Base-by-base conservation (phyloP, 2,888 invertebrate genomes). In the Slavum lentiscoides region DNA sequence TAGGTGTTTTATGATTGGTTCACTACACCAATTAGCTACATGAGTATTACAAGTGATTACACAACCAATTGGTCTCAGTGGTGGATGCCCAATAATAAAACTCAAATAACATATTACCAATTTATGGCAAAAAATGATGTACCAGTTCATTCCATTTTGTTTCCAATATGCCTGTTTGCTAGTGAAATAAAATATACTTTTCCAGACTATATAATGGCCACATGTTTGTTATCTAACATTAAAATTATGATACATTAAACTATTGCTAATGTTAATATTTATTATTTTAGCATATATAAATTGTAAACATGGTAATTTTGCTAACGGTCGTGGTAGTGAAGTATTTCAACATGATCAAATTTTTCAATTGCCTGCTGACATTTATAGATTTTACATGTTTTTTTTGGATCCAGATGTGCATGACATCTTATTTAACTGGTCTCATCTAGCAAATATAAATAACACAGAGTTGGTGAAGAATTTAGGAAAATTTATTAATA, bases 41-140 rank as follows among this genome's bases (percentile, higher is more conserved):
- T 98, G 84, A 98, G 98, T 81, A 98, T 99, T 85, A 97, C 97
- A 0, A 94, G 96, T 84, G 90, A 90, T 75, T 96, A 98, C 84
- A 95, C 95, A 0, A 91, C 93, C 66, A 90, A 97, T 21, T 94
- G 94, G 87, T 91, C 93, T 85, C 92, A 95, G 88, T 99, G 99
- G 99, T 99, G 99, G 99, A 93, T 92, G 85, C 92, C 92, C 0
- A 85, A 85, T 58, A 88, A 89, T 23, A 87, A 91, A 86, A 89
- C 92, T 86, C 85, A 88, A 85, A 92, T 97, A 11, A 91, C 92
- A 82, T 87, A 97, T 73, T 98, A 94, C 87, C 94, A 99, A 86
- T 99, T 99, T 87, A 97, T 99, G 94, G 99, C 97, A 0, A 99
- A 99, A 86, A 99, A 99, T 88, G 99, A 99, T 87, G 98, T 99